Conservation (phyloP, 2,797 vertebrate species). For the Poeciliopsis gracilis region DNA sequence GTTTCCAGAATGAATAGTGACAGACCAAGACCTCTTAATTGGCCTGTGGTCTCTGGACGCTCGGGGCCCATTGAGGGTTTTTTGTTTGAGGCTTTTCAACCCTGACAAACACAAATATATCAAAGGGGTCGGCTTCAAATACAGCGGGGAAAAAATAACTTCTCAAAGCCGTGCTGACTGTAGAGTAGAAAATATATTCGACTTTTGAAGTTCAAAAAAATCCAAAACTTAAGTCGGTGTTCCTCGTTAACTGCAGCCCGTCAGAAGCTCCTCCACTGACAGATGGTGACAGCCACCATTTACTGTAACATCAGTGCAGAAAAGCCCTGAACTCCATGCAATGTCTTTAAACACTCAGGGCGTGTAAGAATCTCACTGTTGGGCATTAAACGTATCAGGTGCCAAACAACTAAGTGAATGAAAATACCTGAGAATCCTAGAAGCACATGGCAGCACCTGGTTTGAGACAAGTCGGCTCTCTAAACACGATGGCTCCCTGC, state of each 20-base stretch:
- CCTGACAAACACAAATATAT: constrained; percentile 3
- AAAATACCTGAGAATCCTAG: neutral
- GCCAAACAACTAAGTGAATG: neutral
- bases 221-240: neutral
- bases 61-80: neutral
- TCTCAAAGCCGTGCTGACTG: neutral
- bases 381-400: neutral
- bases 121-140: constrained; percentile 4
- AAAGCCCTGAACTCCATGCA: neutral
- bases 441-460: neutral
- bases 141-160: neutral
- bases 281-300: neutral
- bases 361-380: neutral
- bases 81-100: neutral
- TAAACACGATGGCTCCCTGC: neutral
- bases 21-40: neutral
- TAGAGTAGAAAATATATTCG: neutral
- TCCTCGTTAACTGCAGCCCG: neutral
- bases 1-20: neutral
- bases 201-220: neutral
- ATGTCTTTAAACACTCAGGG: neutral
- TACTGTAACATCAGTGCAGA: neutral
- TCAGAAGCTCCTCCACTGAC: neutral
- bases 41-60: neutral
- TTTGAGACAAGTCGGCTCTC: neutral